Conservation (phyloP, 2,113 vertebrate species). For the Ceuthmochares aereus region DNA sequence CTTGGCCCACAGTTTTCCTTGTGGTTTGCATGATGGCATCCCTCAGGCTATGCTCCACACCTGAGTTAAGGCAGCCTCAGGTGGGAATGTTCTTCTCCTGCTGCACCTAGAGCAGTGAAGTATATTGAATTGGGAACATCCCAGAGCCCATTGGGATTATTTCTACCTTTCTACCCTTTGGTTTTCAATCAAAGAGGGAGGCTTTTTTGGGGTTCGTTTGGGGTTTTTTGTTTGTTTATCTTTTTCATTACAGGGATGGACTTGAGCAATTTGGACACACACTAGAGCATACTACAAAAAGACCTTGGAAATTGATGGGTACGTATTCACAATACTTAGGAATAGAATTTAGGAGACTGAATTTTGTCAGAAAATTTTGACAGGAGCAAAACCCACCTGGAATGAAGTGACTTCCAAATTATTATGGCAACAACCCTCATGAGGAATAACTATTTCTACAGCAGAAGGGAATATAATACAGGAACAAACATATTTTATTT, state of each 20-base stretch:
- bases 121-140: neutral
- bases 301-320: neutral
- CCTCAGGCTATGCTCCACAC: neutral
- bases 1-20: neutral
- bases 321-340: neutral
- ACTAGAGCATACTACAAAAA: neutral
- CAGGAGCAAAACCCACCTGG: neutral
- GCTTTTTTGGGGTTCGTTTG: neutral
- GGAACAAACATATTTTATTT: neutral
- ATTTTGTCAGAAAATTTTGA: neutral
- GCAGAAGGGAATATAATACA: rapidly evolving
- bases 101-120: rapidly evolving
- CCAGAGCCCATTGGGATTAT: rapidly evolving
- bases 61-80: too few species aligned
- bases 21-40: rapidly evolving
- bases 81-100: rapidly evolving
- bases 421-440: neutral
- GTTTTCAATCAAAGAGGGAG: neutral
- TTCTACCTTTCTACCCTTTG: neutral
- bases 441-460: neutral
- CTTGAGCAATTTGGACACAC: neutral
- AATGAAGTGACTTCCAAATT: neutral
- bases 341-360: rapidly evolving
- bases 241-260: neutral
- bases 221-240: neutral